Conservation (phyloP, 2,888 invertebrate species). For the Hirtodrosophila cameraria region DNA sequence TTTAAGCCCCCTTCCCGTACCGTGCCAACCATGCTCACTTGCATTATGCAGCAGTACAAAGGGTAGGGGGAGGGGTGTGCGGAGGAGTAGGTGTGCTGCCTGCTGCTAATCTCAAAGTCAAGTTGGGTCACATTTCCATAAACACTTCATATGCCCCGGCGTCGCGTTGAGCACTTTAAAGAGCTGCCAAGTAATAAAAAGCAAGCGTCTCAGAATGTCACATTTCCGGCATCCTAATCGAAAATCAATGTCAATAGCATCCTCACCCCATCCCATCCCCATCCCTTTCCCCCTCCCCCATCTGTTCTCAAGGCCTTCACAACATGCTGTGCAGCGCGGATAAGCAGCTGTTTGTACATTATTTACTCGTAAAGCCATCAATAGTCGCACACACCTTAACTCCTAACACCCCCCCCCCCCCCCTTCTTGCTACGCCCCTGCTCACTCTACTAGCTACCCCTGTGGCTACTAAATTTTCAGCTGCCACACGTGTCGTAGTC, state of each 20-base stretch:
- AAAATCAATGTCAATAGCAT: conserved; percentile 72
- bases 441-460: conserved; percentile 3
- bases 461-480: conserved; percentile 42
- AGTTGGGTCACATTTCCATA: conserved; percentile 64
- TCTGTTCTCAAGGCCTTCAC: too few relatives aligned
- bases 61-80: not conserved
- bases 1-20: conserved; percentile 19
- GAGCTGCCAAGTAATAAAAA: conserved; percentile 44
- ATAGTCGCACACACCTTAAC: conserved; percentile 51
- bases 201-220: conserved; percentile 46
- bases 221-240: conserved; percentile 69
- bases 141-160: conserved; percentile 50
- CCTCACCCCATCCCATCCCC: not conserved
- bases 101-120: conserved; percentile 59
- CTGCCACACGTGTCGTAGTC: conserved; percentile 51
- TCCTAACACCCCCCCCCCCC: not conserved
- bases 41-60: conserved; percentile 50
- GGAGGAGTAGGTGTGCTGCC: not conserved
- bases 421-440: not conserved
- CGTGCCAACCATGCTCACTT: conserved; percentile 34
- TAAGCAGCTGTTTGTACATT: conserved; percentile 80
- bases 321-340: conserved; percentile 39
- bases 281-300: conserved; percentile 1
- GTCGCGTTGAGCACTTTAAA: conserved; percentile 39
- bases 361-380: conserved; percentile 79